Conservation (phyloP, 2,797 vertebrate species). For the Oryzias sinensis region DNA sequence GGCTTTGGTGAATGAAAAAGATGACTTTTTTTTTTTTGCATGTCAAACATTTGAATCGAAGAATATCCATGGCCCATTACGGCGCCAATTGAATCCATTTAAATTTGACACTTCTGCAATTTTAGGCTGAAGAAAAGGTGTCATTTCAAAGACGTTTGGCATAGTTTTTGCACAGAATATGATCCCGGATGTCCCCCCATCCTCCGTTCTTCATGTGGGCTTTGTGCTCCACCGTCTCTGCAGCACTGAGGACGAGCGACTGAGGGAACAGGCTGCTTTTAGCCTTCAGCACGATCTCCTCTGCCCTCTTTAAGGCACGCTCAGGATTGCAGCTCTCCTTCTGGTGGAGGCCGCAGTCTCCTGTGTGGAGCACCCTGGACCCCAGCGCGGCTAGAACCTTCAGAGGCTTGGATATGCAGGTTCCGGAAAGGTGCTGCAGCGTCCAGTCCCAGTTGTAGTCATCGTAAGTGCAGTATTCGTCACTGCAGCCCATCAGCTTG, state of each 20-base stretch:
- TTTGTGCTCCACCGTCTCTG: conserved; percentile 65
- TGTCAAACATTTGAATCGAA: conserved; percentile 23
- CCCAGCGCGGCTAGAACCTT: conserved; percentile 73
- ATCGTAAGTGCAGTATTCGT: conserved; percentile 80
- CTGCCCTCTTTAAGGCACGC: conserved; percentile 53
- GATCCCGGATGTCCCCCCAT: conserved; percentile 82
- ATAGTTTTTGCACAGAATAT: conserved; percentile 78
- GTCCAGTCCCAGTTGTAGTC: conserved; percentile 89
- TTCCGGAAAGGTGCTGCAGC: conserved; percentile 78
- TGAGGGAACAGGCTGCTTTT: conserved; percentile 68
- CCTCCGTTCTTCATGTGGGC: conserved; percentile 79
- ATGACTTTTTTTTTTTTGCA: neutral
- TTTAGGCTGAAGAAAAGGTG: neutral
- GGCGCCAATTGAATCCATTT: conserved; percentile 24
- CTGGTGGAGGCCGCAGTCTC: conserved; percentile 80
- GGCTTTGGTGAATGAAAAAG: conserved; percentile 46
- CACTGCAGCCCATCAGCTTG: conserved; percentile 80
- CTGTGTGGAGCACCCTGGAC: conserved; percentile 79
- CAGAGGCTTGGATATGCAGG: conserved; percentile 78
- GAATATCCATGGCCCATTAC: conserved; percentile 3
- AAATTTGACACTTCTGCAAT: conserved; percentile 40
- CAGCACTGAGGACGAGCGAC: conserved; percentile 42
- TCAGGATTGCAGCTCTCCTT: conserved; percentile 72
- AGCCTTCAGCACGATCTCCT: conserved; percentile 42
- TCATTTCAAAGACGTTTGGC: conserved; percentile 69